These are phyloP conservation scores for Danaus plexippus DNA, from an alignment of 1,140 invertebrate species.

Conservation along the genomic window DNA sequence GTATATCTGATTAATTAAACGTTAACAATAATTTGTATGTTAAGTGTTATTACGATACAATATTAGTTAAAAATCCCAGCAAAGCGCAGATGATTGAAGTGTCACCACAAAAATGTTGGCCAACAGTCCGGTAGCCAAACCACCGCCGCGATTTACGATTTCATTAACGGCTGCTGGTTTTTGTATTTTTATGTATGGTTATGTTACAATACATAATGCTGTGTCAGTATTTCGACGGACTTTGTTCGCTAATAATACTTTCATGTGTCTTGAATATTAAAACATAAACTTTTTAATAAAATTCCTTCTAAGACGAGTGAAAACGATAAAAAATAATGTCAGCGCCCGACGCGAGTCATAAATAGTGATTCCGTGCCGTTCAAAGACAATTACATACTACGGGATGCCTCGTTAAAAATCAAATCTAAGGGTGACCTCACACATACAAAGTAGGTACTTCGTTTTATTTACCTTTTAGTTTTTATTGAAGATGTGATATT, in stretches of 20 bases:
- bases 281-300: no score
- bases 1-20: no score
- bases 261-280: no score
- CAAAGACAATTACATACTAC: slow-evolving; percentile 40
- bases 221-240: no score
- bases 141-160: slow-evolving; percentile 50
- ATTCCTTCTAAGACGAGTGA: slow-evolving; percentile 10
- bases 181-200: slow-evolving; percentile 1
- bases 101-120: slow-evolving; percentile 46
- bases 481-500: no score
- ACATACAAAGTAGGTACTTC: slow-evolving; percentile 3
- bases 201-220: no score
- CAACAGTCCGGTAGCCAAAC: slow-evolving; percentile 46
- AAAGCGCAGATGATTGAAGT: slow-evolving; percentile 38
- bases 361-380: slow-evolving; percentile 41
- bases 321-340: slow-evolving; percentile 52
- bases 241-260: no score
- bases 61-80: no score
- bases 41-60: no score
- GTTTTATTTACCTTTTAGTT: no score
- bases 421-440: slow-evolving; percentile 24
- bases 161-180: slow-evolving; percentile 32
- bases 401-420: slow-evolving; percentile 38
- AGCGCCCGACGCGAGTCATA: slow-evolving; percentile 27
- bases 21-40: no score